These are phyloP conservation scores for Austrofundulus limnaeus DNA, from an alignment of 2,113 vertebrate genomes.

Conservation along the genomic window DNA sequence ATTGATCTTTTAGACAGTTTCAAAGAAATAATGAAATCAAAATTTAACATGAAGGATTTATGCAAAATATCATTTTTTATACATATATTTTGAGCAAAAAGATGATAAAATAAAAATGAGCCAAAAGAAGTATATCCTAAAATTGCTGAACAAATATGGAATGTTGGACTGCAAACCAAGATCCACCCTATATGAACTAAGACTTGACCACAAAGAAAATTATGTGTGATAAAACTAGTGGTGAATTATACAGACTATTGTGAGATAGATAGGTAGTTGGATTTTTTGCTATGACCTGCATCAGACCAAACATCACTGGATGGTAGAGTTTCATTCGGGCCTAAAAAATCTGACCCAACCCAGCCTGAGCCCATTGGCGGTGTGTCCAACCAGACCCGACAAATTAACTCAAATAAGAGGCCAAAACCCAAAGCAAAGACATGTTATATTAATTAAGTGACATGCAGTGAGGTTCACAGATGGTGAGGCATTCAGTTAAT, in stretches of 20 bases:
- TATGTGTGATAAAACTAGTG: not conserved
- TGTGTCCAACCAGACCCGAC: too few relatives aligned
- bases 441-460: too few relatives aligned
- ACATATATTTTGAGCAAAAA: not conserved
- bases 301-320: not conserved
- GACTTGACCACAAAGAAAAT: not conserved
- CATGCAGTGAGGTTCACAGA: too few relatives aligned
- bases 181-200: not conserved
- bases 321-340: too few relatives aligned
- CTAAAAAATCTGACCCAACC: too few relatives aligned
- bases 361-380: too few relatives aligned
- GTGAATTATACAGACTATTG: not conserved
- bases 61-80: not conserved
- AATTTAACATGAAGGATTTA: not conserved
- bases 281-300: not conserved
- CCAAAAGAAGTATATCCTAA: not conserved
- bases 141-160: not conserved
- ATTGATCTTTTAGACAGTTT: not conserved
- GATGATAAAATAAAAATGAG: not conserved
- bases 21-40: not conserved
- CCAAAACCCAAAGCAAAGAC: too few relatives aligned
- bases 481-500: too few relatives aligned
- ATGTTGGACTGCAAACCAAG: not conserved
- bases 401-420: too few relatives aligned
- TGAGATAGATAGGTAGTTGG: not conserved